Evolutionary conservation across 2,888 invertebrate species (phyloP).

Genomic region (Vesta saturnalis): DNA sequence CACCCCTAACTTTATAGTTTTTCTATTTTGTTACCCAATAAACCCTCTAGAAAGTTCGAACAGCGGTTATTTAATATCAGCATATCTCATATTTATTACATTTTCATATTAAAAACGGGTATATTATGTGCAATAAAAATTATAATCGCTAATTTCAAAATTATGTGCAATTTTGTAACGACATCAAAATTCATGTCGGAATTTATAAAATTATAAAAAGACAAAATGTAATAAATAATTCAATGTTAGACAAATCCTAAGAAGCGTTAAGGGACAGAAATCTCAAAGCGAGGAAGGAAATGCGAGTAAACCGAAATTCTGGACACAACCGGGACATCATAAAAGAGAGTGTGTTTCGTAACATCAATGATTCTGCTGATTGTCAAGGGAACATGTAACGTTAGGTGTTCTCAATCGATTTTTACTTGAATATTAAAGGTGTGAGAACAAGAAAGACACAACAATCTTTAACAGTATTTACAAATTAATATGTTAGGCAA

Average conservation of each 20-base stretch:
- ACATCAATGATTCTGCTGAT: slow-evolving; percentile 36
- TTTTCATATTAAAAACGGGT: slow-evolving; percentile 1
- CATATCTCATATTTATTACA: background rate
- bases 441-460: background rate
- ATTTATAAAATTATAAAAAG: slow-evolving; percentile 32
- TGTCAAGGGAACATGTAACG: slow-evolving; percentile 36
- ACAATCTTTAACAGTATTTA: background rate
- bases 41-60: slow-evolving; percentile 29
- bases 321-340: slow-evolving; percentile 33
- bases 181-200: slow-evolving; percentile 22
- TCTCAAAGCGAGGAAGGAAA: slow-evolving; percentile 28
- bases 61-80: slow-evolving; percentile 28
- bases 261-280: slow-evolving; percentile 28
- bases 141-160: too few species aligned
- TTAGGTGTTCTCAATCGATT: slow-evolving; percentile 32
- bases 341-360: slow-evolving; percentile 37
- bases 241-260: slow-evolving; percentile 35
- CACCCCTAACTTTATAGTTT: slow-evolving; percentile 42
- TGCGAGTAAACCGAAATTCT: slow-evolving; percentile 35
- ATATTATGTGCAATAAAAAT: too few species aligned
- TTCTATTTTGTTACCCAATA: slow-evolving; percentile 40
- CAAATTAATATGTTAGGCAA: background rate
- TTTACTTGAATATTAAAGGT: slow-evolving; percentile 27
- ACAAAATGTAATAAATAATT: slow-evolving; percentile 35
- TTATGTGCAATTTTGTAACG: too few species aligned